phyloP scores from a whole-genome alignment of 2,113 vertebrate genomes.

The Jaculus jaculus region DNA sequence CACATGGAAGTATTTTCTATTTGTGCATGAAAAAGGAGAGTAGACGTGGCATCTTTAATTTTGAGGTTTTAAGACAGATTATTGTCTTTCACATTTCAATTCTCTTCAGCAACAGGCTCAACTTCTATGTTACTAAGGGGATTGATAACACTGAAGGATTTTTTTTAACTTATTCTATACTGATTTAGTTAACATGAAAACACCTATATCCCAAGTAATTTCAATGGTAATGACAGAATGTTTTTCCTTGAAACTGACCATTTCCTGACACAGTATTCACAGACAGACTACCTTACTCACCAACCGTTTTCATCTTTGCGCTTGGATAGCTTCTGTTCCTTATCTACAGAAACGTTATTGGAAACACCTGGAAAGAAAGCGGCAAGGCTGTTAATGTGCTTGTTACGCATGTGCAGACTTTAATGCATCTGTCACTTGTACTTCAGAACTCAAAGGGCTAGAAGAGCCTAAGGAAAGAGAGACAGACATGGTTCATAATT shows the following conservation, averaged over 20 bases:
- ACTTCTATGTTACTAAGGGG: background rate
- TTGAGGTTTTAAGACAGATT: background rate
- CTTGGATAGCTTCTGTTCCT: slow-evolving; percentile 81
- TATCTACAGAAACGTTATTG: slow-evolving; percentile 78
- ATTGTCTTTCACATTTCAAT: background rate
- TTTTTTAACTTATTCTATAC: background rate
- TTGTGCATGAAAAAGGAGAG: background rate
- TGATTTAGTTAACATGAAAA: background rate
- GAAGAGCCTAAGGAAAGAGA: background rate
- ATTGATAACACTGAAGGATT: background rate
- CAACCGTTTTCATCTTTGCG: slow-evolving; percentile 82
- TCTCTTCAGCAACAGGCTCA: background rate
- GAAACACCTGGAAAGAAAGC: slow-evolving; percentile 74
- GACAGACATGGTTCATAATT: background rate
- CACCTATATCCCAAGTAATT: background rate
- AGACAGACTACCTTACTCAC: slow-evolving; percentile 75
- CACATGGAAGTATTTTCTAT: background rate
- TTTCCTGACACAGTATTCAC: too few relatives aligned
- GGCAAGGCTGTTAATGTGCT: background rate
- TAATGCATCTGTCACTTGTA: slow-evolving; percentile 2
- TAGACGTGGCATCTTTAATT: background rate
- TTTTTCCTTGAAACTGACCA: background rate
- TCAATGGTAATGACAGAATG: background rate
- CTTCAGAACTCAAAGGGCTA: background rate
- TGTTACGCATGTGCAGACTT: background rate